Evolutionary conservation across 2,113 vertebrate species (phyloP), one percentile per base, ranked within the genome.

Genomic region (Scalopus aquaticus): DNA sequence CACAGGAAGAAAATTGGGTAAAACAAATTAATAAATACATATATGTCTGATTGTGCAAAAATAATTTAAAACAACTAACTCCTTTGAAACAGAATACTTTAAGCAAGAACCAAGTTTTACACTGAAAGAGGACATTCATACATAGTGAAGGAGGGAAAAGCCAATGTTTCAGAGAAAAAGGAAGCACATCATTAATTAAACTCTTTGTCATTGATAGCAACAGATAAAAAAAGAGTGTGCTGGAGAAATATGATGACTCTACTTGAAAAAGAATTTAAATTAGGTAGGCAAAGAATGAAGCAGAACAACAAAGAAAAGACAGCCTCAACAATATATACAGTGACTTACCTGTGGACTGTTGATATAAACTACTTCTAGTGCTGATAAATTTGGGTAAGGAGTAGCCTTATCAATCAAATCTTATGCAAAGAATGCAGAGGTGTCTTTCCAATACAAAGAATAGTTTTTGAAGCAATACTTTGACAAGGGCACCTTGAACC

Each of bases 401-500:
- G 26, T 28, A 84, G 28, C 5, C 22, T 62, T 4, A 35, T 58
- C 32, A 42, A 72, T 30, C 39, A 6, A 51, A 35, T 30, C 20
- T 44, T 32, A 83, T 22, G 30, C 30, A 88, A 80, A 83, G 37
- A 49, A 80, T 88, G 32, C 16, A 89, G 83, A 82, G 4, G 28
- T 91, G 6, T 60, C 35, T 15, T 94, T 90, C 10, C 37, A 94
- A 46, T n/a, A 82, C 19, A 92, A 76, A 81, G 39, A 19, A 46
- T 73, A 86, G 56, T 13, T 62, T 5, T 56, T 76, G 24, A 58
- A 62, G 42, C 10, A 44, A n/a, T 58, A 42, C 9, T 58, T 64
- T 90, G 83, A 96, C 83, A 92, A 95, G 22, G 64, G 24, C 46
- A 91, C 32, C 24, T 11, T 69, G 46, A 92, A 51, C 22, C 82